Conservation (phyloP, 2,888 invertebrate species). For the Machimus atricapillus region DNA sequence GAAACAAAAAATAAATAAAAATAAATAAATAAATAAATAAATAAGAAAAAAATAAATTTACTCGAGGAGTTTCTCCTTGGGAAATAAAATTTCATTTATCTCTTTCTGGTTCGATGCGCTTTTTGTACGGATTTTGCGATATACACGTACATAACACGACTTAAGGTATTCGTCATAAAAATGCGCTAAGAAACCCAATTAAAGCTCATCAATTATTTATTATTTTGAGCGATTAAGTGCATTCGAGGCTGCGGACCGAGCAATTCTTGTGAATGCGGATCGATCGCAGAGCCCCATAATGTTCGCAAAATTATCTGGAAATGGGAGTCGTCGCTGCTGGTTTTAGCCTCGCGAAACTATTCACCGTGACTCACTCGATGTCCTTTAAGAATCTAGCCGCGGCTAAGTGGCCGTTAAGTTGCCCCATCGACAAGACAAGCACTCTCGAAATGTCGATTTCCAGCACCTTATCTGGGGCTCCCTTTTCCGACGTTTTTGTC, state of each 20-base stretch:
- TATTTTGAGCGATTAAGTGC: neutral
- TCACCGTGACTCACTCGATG: neutral
- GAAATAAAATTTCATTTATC: slow-evolving; percentile 21
- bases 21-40: neutral
- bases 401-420: neutral
- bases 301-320: neutral
- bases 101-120: slow-evolving; percentile 28
- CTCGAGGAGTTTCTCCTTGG: neutral
- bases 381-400: neutral
- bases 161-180: slow-evolving; percentile 17
- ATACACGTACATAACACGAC: neutral
- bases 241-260: neutral
- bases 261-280: neutral
- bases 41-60: neutral
- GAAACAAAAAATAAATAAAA: neutral
- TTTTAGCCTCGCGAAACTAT: neutral
- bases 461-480: neutral
- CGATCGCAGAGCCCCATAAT: neutral
- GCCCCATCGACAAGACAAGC: neutral
- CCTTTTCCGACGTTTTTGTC: neutral
- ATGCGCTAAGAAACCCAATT: slow-evolving; percentile 20
- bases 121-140: slow-evolving; percentile 8
- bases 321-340: neutral
- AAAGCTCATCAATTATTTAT: slow-evolving; percentile 32
- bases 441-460: neutral